Evolutionary conservation across 2,888 invertebrate genomes (phyloP), one percentile per base, ranked within the genome.

Genomic region (Crossocerus cetratus): DNA sequence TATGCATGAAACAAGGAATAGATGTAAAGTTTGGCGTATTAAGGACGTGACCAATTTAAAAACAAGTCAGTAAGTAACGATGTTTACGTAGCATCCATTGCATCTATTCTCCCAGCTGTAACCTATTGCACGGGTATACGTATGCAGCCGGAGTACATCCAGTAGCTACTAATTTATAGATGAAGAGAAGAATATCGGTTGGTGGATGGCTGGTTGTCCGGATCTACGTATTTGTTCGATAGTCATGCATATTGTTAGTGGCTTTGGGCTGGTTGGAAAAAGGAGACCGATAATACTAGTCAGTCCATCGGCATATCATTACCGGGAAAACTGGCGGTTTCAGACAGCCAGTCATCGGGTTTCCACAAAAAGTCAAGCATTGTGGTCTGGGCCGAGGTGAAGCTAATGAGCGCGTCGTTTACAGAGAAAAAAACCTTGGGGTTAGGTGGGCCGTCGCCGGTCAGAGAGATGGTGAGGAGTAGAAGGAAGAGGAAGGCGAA

Each of bases 381-480:
- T 76, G 71, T 76, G 43, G 8, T 65, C 45, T 55, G 42, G 62
- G 61, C 56, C 67, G 76, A 76, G 72, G 74, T 72, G 72, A 71
- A 21, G 70, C 62, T 82, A 81, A 82, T 78, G 76, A 83, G 78
- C 64, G 72, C 44, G 63, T 65, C 60, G 72, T 70, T 61, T 67
- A 43, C 67, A 56, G 42, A 21, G 16, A 42, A 64, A 53, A 55
- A 59, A 57, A 63, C 16, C 13, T 32, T 32, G 32, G 32, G 32
- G 32, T 16, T 16, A 14, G 22, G 14, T 20, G 22, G 21, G 13
- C 32, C 16, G 13, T 20, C 16, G 70, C 32, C 11, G 32, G 32
- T 32, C 32, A 32, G 32, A 32, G 32, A 32, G 32, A n/a, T n/a
- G 8, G 32, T 32, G 32, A 32, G 32, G 32, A 23, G 18, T 3